These are phyloP conservation scores for Gastracanthus pulcherrimus DNA, from an alignment of 2,888 invertebrate genomes.

Conservation along the genomic window DNA sequence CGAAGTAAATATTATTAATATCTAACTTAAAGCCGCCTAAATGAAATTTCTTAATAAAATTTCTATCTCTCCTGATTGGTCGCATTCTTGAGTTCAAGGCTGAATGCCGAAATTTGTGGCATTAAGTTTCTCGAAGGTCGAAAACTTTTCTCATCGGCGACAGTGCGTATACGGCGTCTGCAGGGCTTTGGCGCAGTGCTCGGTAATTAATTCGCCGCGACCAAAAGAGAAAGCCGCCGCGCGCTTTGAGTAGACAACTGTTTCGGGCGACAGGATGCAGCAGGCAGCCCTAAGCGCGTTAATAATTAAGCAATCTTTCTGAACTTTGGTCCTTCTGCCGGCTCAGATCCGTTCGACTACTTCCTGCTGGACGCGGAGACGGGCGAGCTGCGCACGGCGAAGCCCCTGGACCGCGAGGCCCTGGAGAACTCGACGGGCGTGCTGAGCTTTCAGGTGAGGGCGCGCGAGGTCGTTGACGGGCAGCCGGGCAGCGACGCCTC, in stretches of 20 bases:
- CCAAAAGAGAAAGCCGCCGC: too few relatives aligned
- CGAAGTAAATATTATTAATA: too few relatives aligned
- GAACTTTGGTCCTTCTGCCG: too few relatives aligned
- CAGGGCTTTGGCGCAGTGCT: too few relatives aligned
- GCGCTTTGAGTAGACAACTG: too few relatives aligned
- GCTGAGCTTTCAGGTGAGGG: conserved; percentile 88
- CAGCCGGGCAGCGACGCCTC: conserved; percentile 83
- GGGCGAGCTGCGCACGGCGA: conserved; percentile 90
- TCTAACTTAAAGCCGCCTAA: too few relatives aligned
- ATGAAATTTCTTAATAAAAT: too few relatives aligned
- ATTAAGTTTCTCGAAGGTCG: not conserved
- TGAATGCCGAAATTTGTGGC: not conserved
- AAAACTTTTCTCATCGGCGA: not conserved
- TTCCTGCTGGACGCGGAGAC: conserved; percentile 88
- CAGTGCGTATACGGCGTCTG: not conserved
- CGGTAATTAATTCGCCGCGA: conserved; percentile 7
- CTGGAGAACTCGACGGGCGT: conserved; percentile 89
- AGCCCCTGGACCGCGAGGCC: conserved; percentile 91
- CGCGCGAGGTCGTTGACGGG: conserved; percentile 88
- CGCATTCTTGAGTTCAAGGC: too few relatives aligned
- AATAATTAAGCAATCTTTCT: too few relatives aligned
- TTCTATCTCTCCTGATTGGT: too few relatives aligned
- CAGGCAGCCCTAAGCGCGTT: too few relatives aligned
- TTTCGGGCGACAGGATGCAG: too few relatives aligned
- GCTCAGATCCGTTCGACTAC: conserved; percentile 90